Conservation (phyloP, 2,888 invertebrate genomes). For the Eurytoma adleriae region DNA sequence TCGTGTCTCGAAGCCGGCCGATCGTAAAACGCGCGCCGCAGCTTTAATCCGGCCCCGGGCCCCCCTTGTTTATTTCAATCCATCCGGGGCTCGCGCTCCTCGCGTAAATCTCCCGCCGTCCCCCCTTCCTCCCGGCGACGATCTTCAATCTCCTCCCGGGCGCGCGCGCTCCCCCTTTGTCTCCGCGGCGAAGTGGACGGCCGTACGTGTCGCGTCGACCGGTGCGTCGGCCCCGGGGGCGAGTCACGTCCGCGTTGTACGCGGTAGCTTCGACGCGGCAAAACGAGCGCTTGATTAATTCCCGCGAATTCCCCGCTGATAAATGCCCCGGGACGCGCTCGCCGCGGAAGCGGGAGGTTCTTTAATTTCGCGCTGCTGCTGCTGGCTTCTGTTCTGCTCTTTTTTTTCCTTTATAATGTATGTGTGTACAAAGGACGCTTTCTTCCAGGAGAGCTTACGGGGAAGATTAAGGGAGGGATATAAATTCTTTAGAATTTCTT, state of each 20-base stretch:
- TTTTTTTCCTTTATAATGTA: background rate
- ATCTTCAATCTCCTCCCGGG: conserved; percentile 42
- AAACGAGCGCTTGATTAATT: conserved; percentile 16
- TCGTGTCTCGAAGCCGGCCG: too few relatives aligned
- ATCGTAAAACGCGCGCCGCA: background rate
- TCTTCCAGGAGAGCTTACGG: background rate
- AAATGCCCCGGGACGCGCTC: background rate
- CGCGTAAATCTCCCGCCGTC: conserved; percentile 36
- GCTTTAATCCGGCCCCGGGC: background rate
- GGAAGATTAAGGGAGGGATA: conserved; percentile 39
- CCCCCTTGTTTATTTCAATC: conserved; percentile 45
- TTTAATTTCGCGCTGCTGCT: too few relatives aligned
- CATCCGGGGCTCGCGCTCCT: background rate
- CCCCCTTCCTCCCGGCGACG: background rate
- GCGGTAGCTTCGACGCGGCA: background rate
- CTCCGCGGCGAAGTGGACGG: conserved; percentile 23
- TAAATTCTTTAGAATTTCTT: conserved; percentile 26
- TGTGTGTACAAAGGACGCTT: conserved; percentile 6
- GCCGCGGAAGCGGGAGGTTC: too few relatives aligned
- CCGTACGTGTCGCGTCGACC: conserved; percentile 29
- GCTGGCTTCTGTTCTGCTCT: background rate
- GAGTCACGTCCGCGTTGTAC: conserved; percentile 45
- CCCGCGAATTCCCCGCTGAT: conserved; percentile 11
- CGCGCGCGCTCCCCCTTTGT: background rate
- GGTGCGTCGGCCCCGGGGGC: conserved; percentile 14